Evolutionary conservation across 2,888 invertebrate species (phyloP), one percentile per base, ranked within the genome.

Genomic region (Agonopterix subpropinquella): DNA sequence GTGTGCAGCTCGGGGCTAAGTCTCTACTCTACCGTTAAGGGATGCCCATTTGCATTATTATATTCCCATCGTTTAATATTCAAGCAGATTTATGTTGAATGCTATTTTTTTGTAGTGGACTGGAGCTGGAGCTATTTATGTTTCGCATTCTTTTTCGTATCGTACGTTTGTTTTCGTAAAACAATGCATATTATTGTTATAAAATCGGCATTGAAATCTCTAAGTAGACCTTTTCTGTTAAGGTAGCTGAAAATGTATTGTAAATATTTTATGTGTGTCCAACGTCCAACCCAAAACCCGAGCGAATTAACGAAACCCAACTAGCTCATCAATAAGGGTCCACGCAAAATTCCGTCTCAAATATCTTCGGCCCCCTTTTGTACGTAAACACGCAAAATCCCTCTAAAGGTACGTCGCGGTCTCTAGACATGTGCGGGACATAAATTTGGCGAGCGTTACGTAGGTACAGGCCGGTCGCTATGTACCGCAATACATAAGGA

Each of bases 371-470:
- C 68, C 73, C 70, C 70, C 73, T 78, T 78, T 80, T 77, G 78
- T 83, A 77, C 79, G 84, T 84, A 85, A 83, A 86, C 87, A 87
- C 86, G 85, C 85, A 84, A 86, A 87, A 85, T 85, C 87, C 86
- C 84, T 84, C 84, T 75, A 79, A 86, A 87, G 86, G 87, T 85
- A 83, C 80, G 67, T 80, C 86, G 87, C 85, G 87, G 87, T 86
- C 85, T 83, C 83, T 70, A 88, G 87, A 86, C 87, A 88, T 88
- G 87, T 87, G 84, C 87, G 84, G 85, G 83, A 87, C 87, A 88
- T 87, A 88, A 88, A 88, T 87, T 87, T 86, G 87, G 87, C 80
- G 80, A 83, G 77, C 80, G 84, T 80, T 84, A 81, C 85, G 80
- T 84, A 84, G 83, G 80, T 83, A 81, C 47, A 51, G 53, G 79